Evolutionary conservation across 2,888 invertebrate species (phyloP).

Genomic region (Ypsolopha scabrella): DNA sequence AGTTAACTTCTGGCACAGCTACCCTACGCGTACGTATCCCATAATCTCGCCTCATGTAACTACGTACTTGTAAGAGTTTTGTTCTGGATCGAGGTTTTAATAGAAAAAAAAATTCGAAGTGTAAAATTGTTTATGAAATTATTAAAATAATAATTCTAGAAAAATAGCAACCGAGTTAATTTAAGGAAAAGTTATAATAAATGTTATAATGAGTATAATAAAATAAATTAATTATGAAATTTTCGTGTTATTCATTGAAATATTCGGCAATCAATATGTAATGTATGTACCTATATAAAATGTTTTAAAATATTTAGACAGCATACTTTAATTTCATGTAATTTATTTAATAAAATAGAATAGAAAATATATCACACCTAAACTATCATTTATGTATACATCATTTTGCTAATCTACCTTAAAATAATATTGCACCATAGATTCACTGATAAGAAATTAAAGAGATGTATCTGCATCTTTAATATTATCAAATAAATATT

Average conservation of each 20-base stretch:
- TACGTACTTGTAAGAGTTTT: slow-evolving; percentile 31
- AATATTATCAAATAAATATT: slow-evolving; percentile 63
- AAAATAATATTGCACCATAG: too few species aligned
- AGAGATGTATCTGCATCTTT: slow-evolving; percentile 13
- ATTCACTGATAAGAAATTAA: not conserved
- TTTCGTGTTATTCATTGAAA: not conserved
- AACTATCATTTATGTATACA: too few species aligned
- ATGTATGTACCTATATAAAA: too few species aligned
- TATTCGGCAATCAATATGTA: not conserved
- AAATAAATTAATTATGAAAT: slow-evolving; percentile 31
- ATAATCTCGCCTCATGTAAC: slow-evolving; percentile 1
- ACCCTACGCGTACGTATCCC: not conserved
- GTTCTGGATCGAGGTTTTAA: slow-evolving; percentile 51
- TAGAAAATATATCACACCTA: too few species aligned
- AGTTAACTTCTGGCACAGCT: not conserved
- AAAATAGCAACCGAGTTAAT: slow-evolving; percentile 61
- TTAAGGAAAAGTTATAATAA: slow-evolving; percentile 39
- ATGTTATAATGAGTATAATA: slow-evolving; percentile 64
- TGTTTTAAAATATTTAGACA: not conserved
- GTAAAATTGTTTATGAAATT: slow-evolving; percentile 60
- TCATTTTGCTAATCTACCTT: too few species aligned
- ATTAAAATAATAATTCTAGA: slow-evolving; percentile 64
- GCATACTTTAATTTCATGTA: not conserved
- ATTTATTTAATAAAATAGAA: not conserved
- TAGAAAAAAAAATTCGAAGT: slow-evolving; percentile 51